Base-by-base conservation (phyloP, 2,888 invertebrate species). In the Brenthis daphne region DNA sequence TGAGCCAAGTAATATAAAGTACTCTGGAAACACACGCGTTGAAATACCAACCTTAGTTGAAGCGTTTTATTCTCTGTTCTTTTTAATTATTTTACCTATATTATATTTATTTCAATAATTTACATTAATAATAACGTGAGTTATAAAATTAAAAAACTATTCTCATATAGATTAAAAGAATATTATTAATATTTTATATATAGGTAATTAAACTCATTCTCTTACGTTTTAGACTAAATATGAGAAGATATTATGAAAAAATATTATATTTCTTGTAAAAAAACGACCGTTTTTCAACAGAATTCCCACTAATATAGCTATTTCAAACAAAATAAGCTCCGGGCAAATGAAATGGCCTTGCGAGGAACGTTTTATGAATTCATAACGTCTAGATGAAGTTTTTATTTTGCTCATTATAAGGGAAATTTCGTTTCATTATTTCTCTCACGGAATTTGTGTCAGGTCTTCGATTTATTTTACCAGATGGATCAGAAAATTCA, bases 291-390 rank as follows among this genome's bases (percentile, higher is more conserved):
- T 14, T 50, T 6, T 60, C 69, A 61, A 5, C 66, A 56, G 14
- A 73, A 72, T 67, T 65, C 24, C 14, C 3, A 12, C 54, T 77
- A 77, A 75, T 84, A 76, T 68, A 72, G 57, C 77, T 81, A 72
- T 63, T 56, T 70, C 71, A 74, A 76, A 80, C 79, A 85, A 82
- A 85, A 85, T 85, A 84, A 80, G 81, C 80, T 78, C 71, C 75
- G 76, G 79, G 81, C 80, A 82, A 82, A 82, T 82, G 80, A 83
- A 81, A 82, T 77, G 79, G 80, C 79, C 77, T 77, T 77, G 79
- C 80, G 78, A 79, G 81, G 76, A 81, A 81, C 83, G 80, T 80
- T 86, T 85, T 85, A 86, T 84, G 86, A 86, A 87, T 87, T 87
- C 86, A 87, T 87, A 86, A 85, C 82, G 73, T 82, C 78, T 75